Evolutionary conservation across 2,888 invertebrate genomes (phyloP).

Genomic region (Bhutanitis thaidina): DNA sequence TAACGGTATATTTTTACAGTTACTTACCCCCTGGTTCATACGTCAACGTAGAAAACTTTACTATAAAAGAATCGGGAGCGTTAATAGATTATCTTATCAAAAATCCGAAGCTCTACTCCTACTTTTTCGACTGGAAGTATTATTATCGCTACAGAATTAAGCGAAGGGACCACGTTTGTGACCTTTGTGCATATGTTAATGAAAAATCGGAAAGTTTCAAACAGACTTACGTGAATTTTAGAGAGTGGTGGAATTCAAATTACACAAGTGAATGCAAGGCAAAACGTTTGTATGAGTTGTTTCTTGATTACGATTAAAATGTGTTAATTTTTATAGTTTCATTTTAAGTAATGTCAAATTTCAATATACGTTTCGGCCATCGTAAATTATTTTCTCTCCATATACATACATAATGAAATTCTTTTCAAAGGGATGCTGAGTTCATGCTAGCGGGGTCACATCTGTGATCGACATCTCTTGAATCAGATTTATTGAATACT

Average conservation of each 20-base stretch:
- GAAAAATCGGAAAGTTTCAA: constrained; percentile 17
- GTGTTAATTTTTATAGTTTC: no score
- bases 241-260: constrained; percentile 58
- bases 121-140: constrained; percentile 64
- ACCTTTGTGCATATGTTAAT: constrained; percentile 47
- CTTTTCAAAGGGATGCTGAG: constrained; percentile 42
- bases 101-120: constrained; percentile 44
- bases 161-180: constrained; percentile 46
- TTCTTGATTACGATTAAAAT: constrained; percentile 25
- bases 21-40: constrained; percentile 63
- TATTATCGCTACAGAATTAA: constrained; percentile 50
- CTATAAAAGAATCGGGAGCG: constrained; percentile 53
- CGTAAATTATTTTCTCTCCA: no score
- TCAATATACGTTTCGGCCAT: no score
- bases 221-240: constrained; percentile 33
- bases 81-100: constrained; percentile 56
- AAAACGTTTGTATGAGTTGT: constrained; percentile 34
- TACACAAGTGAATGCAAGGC: constrained; percentile 45
- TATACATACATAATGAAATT: neutral
- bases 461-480: constrained; percentile 67
- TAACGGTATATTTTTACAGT: constrained; percentile 36
- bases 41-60: constrained; percentile 47
- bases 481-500: constrained; percentile 71
- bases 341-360: neutral
- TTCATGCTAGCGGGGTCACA: constrained; percentile 51